Conservation (phyloP, 2,797 vertebrate genomes). For the Picus viridis region DNA sequence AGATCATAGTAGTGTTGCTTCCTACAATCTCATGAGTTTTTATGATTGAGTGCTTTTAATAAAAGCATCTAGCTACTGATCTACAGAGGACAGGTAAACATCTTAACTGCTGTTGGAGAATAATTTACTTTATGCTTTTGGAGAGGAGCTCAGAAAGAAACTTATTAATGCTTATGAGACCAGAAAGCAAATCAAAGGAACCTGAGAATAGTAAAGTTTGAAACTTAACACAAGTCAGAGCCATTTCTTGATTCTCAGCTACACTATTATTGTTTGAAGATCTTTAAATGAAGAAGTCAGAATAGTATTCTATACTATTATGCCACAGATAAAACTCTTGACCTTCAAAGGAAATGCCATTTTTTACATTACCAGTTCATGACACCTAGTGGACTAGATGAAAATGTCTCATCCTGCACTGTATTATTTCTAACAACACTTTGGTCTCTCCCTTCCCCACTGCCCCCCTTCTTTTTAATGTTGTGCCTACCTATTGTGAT, state of each 20-base stretch:
- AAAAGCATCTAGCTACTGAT: neutral
- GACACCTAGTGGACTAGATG: conserved; percentile 54
- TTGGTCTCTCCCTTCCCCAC: accelerated
- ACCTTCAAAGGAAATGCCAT: neutral
- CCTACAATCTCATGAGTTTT: neutral
- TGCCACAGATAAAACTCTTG: neutral
- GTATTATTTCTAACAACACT: neutral
- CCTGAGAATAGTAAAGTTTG: neutral
- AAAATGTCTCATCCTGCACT: neutral
- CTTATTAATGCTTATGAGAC: neutral
- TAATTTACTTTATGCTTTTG: neutral
- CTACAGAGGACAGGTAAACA: neutral
- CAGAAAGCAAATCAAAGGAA: neutral
- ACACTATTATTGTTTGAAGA: neutral
- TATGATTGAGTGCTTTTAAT: neutral
- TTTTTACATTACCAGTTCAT: neutral
- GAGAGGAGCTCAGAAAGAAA: neutral
- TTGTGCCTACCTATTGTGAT: neutral
- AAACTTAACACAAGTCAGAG: neutral
- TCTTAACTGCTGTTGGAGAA: neutral
- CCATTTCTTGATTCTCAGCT: neutral
- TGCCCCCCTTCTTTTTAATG: accelerated
- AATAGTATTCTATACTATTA: neutral
- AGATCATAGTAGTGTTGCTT: neutral
- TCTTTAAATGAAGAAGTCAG: neutral